These are phyloP conservation scores for Ceratitis capitata DNA, from an alignment of 1,140 invertebrate species.

Conservation along the genomic window DNA sequence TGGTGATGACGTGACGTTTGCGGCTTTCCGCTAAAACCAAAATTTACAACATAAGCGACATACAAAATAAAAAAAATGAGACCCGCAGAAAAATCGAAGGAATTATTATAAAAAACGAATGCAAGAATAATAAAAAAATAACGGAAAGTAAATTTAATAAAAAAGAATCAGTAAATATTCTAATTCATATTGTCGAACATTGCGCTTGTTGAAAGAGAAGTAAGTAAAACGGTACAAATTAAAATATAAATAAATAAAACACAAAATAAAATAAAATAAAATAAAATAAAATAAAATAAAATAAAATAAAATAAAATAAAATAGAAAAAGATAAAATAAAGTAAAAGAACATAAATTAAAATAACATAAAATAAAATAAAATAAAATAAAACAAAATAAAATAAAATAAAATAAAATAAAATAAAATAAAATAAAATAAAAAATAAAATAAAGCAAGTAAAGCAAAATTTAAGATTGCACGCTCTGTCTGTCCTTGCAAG, in stretches of 20 bases:
- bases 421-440: too few relatives aligned
- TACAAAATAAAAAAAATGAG: background rate
- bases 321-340: too few relatives aligned
- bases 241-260: background rate
- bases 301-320: too few relatives aligned
- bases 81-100: background rate
- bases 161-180: background rate
- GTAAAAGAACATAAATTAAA: too few relatives aligned
- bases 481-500: too few relatives aligned
- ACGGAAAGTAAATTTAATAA: background rate
- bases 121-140: conserved; percentile 71
- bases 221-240: background rate
- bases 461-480: too few relatives aligned
- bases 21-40: conserved; percentile 11
- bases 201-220: background rate
- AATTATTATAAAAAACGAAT: background rate
- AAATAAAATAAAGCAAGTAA: too few relatives aligned
- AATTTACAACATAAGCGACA: background rate
- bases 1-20: background rate
- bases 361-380: too few relatives aligned
- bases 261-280: too few relatives aligned
- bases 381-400: too few relatives aligned
- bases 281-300: too few relatives aligned
- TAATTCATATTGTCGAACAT: background rate
- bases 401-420: too few relatives aligned